Base-by-base conservation (phyloP, 2,113 vertebrate species). In the Craseonycteris thonglongyai region DNA sequence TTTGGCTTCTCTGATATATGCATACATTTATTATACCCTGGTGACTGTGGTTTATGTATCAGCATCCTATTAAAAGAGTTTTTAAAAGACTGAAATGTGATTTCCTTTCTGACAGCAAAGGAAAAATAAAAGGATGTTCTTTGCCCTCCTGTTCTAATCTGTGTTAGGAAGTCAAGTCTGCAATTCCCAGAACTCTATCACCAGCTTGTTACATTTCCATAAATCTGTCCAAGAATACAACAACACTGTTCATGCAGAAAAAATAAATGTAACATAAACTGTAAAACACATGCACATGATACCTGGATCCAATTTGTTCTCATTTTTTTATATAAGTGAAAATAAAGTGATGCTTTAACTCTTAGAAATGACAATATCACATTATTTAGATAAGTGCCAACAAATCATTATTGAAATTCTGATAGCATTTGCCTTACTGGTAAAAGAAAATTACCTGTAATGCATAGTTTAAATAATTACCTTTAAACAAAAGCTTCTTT, bases 391-490 rank as follows among this genome's bases (percentile, higher is more conserved):
- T 96, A 98, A 97, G 95, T 96, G 90, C 97, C 79, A 93, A 97
- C 94, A 97, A 97, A 96, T 97, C 96, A 95, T 97, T 97, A 98
- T 97, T 98, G 98, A 98, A 98, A 98, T 98, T 98, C 98, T 97
- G 98, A 98, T 98, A 98, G 97, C 98, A 98, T 98, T 98, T 98
- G 88, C 97, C 96, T 97, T 98, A 97, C 96, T 96, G 93, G 97
- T 98, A 97, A 98, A 98, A 97, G 98, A 98, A 98, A 98, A 98
- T 98, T 98, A 98, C 98, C 98, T 98, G 98, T 98, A 98, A 98
- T 98, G 97, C 97, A 97, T 97, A 98, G 98, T 98, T 98, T 98
- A 98, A 98, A 98, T 98, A 98, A 98, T 98, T 98, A 98, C 98
- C 98, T 98, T 98, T 98, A 98, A 98, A 98, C 98, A 98, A 98